A percentile compares a stretch with the other conserved stretches of the same genome.
Conservation (phyloP, 2,888 invertebrate species). For the Drosophila algonquin region DNA sequence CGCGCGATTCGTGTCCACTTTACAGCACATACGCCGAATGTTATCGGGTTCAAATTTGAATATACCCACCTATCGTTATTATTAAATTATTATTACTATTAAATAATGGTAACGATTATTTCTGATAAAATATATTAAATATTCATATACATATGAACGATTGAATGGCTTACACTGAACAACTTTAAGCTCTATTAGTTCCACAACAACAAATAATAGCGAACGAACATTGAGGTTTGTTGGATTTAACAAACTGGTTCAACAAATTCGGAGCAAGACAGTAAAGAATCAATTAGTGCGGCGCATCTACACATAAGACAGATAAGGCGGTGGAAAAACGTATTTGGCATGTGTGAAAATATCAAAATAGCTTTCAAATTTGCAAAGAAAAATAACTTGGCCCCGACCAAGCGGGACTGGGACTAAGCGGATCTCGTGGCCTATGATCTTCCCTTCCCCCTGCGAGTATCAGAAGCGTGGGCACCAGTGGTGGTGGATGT, state of each 20-base stretch:
- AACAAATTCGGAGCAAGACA: slow-evolving; percentile 44
- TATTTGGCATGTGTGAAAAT: slow-evolving; percentile 56
- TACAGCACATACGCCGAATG: not conserved
- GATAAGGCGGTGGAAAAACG: slow-evolving; percentile 63
- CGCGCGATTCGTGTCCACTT: too few relatives aligned
- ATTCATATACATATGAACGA: not conserved
- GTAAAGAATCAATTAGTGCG: slow-evolving; percentile 73
- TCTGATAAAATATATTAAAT: not conserved
- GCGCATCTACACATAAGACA: slow-evolving; percentile 51
- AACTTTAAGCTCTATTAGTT: slow-evolving; percentile 24
- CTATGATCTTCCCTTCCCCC: not conserved
- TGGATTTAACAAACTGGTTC: slow-evolving; percentile 39
- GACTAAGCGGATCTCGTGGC: not conserved
- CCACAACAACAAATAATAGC: slow-evolving; percentile 27
- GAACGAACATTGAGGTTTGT: slow-evolving; percentile 19
- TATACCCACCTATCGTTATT: not conserved
- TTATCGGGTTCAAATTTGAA: not conserved
- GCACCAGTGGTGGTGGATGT: slow-evolving; percentile 6
- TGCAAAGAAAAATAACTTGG: slow-evolving; percentile 23
- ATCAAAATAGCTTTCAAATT: slow-evolving; percentile 50
- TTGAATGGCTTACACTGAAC: slow-evolving; percentile 4
- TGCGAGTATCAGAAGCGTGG: not conserved
- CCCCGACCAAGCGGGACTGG: not conserved
- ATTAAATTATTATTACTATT: too few relatives aligned
- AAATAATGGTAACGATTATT: not conserved